Evolutionary conservation across 2,888 invertebrate species (phyloP), one percentile per base, ranked within the genome.

Genomic region (Himalopsyche anomala): DNA sequence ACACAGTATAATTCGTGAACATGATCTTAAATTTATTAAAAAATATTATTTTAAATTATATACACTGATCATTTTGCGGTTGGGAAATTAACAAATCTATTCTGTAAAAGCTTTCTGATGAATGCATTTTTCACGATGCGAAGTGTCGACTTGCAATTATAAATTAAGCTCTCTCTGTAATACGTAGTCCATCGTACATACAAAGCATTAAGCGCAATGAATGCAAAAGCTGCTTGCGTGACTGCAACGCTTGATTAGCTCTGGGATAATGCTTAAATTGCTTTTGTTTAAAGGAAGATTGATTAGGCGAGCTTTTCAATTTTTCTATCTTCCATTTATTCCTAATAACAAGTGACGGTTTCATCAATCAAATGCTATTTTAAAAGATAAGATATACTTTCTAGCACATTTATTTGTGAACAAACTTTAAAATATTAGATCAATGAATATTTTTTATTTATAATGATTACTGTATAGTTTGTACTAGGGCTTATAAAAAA

Each of bases 241-340:
- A 86, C 86, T 86, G 69, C 38, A 86, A 38, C 81, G 56, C 81
- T 38, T 84, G 86, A 86, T 86, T 81, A 86, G 56, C 69, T 84
- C 69, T 81, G 42, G 74, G 84, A 84, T 84, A 86, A 86, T 84
- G 80, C 84, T 86, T 86, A 86, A 86, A 86, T 86, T 81, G 82
- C 56, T 79, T 81, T 62, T 80, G 62, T 79, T 81, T 83, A 81
- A 36, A 82, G 84, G 55, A 84, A 84, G 84, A 84, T 86, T 86
- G 84, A 86, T 86, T 82, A 56, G 74, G 56, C 45, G 36, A 86
- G 84, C 84, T 55, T 81, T 86, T 86, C 81, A 81, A 86, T 86
- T 84, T 79, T 56, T 82, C 83, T 40, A 28, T 79, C 83, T 36
- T 83, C 81, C n/a, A 51, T 81, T 80, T 54, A 86, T 36, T 42